A percentile compares a stretch with the other conserved stretches of the same genome.
These are phyloP conservation scores for Neosalanx taihuensis DNA, from an alignment of 2,797 vertebrate genomes.

Conservation along the genomic window DNA sequence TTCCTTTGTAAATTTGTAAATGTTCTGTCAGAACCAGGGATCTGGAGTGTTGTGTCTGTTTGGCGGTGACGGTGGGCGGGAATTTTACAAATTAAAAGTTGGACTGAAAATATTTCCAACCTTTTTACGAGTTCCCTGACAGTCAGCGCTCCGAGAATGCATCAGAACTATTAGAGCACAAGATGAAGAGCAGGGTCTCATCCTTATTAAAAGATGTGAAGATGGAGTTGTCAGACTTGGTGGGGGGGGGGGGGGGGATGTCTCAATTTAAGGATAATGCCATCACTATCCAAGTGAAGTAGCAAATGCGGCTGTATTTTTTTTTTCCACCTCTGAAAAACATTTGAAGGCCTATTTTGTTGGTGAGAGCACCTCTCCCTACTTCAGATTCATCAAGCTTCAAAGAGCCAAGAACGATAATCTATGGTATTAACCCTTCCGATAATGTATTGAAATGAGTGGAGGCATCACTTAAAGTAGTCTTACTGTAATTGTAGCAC, in stretches of 20 bases:
- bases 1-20: slow-evolving; percentile 2
- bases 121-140: background rate
- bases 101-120: background rate
- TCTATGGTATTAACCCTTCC: slow-evolving; percentile 62
- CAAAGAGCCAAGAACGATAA: slow-evolving; percentile 42
- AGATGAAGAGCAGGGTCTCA: background rate
- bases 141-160: background rate
- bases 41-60: slow-evolving; percentile 8
- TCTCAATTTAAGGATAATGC: slow-evolving; percentile 6
- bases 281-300: slow-evolving; percentile 32
- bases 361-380: slow-evolving; percentile 31
- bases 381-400: slow-evolving; percentile 46
- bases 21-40: background rate
- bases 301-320: slow-evolving; percentile 52
- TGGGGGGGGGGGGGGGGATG: background rate
- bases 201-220: background rate
- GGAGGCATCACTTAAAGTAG: slow-evolving; percentile 65
- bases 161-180: background rate
- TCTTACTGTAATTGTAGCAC: slow-evolving; percentile 73
- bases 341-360: slow-evolving; percentile 58
- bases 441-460: slow-evolving; percentile 63
- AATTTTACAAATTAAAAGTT: background rate
- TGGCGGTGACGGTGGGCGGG: background rate
- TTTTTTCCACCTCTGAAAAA: slow-evolving; percentile 38
- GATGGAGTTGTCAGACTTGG: background rate